These are phyloP conservation scores for Sphinx pinastri DNA, from an alignment of 2,888 invertebrate species.

Conservation along the genomic window DNA sequence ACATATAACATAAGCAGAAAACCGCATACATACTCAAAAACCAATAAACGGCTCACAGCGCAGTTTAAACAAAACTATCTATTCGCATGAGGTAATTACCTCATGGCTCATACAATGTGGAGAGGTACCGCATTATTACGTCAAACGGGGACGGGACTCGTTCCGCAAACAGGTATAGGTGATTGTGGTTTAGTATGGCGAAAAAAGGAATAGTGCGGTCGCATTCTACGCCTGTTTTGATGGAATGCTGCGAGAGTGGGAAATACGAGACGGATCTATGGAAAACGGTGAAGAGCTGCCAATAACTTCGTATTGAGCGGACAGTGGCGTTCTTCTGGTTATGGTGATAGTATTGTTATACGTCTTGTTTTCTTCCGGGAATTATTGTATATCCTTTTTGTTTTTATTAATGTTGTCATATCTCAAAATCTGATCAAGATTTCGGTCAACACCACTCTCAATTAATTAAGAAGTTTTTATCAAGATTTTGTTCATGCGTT, in stretches of 20 bases:
- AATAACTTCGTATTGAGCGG: no score
- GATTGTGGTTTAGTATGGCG: background rate
- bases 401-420: no score
- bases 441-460: no score
- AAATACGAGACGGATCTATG: background rate
- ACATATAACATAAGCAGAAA: background rate
- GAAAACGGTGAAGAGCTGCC: background rate
- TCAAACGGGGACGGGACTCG: background rate
- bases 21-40: background rate
- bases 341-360: no score
- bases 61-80: background rate
- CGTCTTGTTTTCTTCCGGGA: no score
- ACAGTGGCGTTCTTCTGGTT: no score
- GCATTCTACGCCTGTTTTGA: background rate
- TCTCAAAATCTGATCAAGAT: no score
- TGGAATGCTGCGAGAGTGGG: slow-evolving; percentile 7
- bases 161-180: slow-evolving; percentile 7
- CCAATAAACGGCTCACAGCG: background rate
- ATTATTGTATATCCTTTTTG: no score
- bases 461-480: no score
- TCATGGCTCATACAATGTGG: slow-evolving; percentile 11
- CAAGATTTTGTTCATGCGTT: background rate
- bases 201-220: slow-evolving; percentile 6
- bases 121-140: slow-evolving; percentile 5
- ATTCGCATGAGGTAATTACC: slow-evolving; percentile 1